Percentiles rank a stretch among this genome's conserved stretches.
Evolutionary conservation across 1,140 invertebrate species (phyloP).

Genomic region (Drosophila malerkotliana): DNA sequence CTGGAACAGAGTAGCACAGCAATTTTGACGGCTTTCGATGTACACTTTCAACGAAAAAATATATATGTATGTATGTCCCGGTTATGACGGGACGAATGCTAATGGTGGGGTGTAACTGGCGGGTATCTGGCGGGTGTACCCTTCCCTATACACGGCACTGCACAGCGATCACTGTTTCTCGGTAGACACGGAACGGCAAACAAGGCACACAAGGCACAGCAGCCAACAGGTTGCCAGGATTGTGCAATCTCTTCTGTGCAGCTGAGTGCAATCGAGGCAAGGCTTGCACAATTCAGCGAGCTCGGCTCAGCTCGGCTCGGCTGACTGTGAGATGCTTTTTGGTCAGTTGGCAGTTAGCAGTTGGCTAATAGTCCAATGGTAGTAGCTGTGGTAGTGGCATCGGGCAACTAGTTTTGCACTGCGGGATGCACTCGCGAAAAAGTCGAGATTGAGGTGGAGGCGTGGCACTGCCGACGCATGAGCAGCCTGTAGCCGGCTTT

Average conservation of each 20-base stretch:
- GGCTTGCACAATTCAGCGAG: slow-evolving; percentile 68
- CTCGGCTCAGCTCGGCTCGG: slow-evolving; percentile 25
- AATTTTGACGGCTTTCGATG: slow-evolving; percentile 79
- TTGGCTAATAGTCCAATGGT: slow-evolving; percentile 69
- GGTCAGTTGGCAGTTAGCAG: slow-evolving; percentile 76
- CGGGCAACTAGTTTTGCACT: slow-evolving; percentile 33
- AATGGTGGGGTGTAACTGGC: slow-evolving; percentile 13
- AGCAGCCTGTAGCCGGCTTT: slow-evolving; percentile 71
- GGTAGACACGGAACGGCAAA: slow-evolving; percentile 10
- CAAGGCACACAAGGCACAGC: slow-evolving; percentile 15
- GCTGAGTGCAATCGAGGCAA: slow-evolving; percentile 59
- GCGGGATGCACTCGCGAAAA: slow-evolving; percentile 43
- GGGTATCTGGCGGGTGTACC: neutral
- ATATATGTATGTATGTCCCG: neutral
- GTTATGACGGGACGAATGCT: neutral
- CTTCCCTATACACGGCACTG: slow-evolving; percentile 15
- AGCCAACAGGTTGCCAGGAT: slow-evolving; percentile 74
- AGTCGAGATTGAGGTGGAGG: slow-evolving; percentile 1
- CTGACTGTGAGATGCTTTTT: slow-evolving; percentile 42
- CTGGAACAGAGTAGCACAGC: slow-evolving; percentile 84
- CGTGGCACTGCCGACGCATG: slow-evolving; percentile 63
- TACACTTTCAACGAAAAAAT: slow-evolving; percentile 3
- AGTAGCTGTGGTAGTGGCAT: slow-evolving; percentile 64
- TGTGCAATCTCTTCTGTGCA: slow-evolving; percentile 66
- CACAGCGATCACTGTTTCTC: neutral